Evolutionary conservation across 1,140 invertebrate genomes (phyloP).

Genomic region (Sesamia nonagrioides): DNA sequence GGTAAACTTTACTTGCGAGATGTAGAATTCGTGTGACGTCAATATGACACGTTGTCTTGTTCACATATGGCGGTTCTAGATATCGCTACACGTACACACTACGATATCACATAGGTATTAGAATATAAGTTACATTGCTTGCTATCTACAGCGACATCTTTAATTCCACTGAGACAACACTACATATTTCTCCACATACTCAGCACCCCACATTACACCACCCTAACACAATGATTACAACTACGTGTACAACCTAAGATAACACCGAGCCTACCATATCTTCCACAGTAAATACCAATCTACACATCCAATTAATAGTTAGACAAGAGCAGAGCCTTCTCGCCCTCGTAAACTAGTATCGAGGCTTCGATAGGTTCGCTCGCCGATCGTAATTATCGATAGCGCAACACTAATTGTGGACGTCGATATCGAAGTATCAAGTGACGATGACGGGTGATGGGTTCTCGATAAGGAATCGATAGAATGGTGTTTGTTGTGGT

Average conservation of each 20-base stretch:
- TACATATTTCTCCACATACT: neutral
- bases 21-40: too few species aligned
- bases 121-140: too few species aligned
- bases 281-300: constrained; percentile 45
- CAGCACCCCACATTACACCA: neutral
- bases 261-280: constrained; percentile 43
- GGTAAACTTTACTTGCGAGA: too few species aligned
- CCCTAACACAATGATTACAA: constrained; percentile 31
- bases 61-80: too few species aligned
- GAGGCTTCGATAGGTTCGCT: constrained; percentile 41
- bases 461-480: constrained; percentile 43
- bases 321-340: constrained; percentile 61
- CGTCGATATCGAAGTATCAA: constrained; percentile 60
- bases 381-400: constrained; percentile 79
- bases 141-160: neutral
- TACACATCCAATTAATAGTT: constrained; percentile 53
- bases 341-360: constrained; percentile 53
- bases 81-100: too few species aligned
- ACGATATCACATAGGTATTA: too few species aligned
- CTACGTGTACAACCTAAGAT: constrained; percentile 11
- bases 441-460: constrained; percentile 58
- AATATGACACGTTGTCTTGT: too few species aligned
- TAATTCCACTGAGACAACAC: neutral
- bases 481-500: constrained; percentile 21
- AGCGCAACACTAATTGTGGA: constrained; percentile 71